phyloP scores from a whole-genome alignment of 35 echinoderm and acorn worm genomes.

The Apostichopus japonicus region DNA sequence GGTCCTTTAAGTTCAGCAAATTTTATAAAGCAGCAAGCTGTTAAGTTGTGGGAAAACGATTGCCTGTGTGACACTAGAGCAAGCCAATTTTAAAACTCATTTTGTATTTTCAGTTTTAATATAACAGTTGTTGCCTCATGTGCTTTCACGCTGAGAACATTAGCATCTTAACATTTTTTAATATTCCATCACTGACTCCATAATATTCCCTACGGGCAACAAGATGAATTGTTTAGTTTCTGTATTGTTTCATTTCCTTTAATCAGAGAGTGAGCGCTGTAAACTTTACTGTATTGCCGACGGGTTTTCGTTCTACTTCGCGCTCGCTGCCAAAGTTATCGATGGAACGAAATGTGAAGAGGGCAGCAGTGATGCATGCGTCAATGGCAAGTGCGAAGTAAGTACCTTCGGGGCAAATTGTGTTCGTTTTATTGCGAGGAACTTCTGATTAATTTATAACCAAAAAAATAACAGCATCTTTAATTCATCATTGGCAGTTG shows the following conservation, averaged over 20 bases:
- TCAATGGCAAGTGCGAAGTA: constrained; percentile 94
- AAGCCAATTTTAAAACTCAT: too few species aligned
- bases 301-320: constrained; percentile 97
- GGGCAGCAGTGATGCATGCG: constrained; percentile 73
- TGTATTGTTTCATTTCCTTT: neutral
- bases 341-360: constrained; percentile 90
- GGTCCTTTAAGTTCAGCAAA: too few species aligned
- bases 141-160: neutral
- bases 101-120: too few species aligned
- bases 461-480: too few species aligned
- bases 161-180: too few species aligned
- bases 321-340: constrained; percentile 82
- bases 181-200: neutral
- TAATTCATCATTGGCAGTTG: too few species aligned
- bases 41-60: too few species aligned
- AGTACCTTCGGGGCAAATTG: neutral
- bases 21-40: too few species aligned
- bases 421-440: too few species aligned
- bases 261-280: constrained; percentile 76
- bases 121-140: too few species aligned
- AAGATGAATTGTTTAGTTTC: neutral
- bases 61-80: too few species aligned
- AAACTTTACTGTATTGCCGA: constrained; percentile 98
- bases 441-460: too few species aligned
- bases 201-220: neutral